Conservation (phyloP, 2,888 invertebrate genomes). For the Dugesia japonica region DNA sequence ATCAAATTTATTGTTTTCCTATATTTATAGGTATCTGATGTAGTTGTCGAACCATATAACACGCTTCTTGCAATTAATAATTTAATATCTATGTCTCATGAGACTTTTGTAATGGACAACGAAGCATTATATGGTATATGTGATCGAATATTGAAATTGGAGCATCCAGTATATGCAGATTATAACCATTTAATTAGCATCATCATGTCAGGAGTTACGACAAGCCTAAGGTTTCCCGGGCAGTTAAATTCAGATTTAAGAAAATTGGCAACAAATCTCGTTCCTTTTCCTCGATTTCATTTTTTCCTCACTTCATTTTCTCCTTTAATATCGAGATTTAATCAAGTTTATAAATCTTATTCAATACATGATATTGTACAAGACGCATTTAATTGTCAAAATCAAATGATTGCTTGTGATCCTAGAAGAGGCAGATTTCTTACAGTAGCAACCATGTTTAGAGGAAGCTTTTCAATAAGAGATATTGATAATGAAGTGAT, state of each 20-base stretch:
- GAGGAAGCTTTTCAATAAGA: conserved; percentile 25
- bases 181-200: conserved; percentile 11
- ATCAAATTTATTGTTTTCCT: not conserved
- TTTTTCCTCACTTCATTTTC: conserved; percentile 28
- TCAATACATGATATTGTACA: conserved; percentile 1
- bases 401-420: conserved; percentile 25
- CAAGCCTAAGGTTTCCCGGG: conserved; percentile 25
- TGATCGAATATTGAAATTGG: conserved; percentile 23
- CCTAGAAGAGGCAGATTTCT: conserved; percentile 22
- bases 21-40: not conserved
- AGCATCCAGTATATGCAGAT: conserved; percentile 5
- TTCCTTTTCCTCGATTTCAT: conserved; percentile 29
- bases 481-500: conserved; percentile 24
- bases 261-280: conserved; percentile 29
- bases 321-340: not conserved
- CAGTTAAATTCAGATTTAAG: conserved; percentile 31
- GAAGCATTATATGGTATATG: not conserved
- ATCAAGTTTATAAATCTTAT: not conserved
- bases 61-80: not conserved
- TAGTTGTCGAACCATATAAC: not conserved
- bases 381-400: conserved; percentile 25
- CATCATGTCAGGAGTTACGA: conserved; percentile 28
- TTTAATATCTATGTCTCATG: not conserved
- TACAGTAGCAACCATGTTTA: conserved; percentile 21
- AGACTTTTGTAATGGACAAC: not conserved